phyloP scores from a whole-genome alignment of 2,113 vertebrate species.

The Zosterops hypoxanthus region DNA sequence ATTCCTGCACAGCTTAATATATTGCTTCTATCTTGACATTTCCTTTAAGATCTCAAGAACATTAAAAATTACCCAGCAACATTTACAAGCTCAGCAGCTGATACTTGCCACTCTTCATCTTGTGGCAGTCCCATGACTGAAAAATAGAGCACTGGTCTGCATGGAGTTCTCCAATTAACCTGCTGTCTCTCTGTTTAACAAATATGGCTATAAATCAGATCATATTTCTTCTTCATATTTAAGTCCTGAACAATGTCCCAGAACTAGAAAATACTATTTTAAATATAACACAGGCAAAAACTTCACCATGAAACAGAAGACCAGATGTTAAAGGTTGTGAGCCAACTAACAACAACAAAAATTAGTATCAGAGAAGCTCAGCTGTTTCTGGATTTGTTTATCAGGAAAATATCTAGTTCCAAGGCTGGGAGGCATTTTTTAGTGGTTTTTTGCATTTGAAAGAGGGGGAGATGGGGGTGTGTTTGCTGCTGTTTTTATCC shows the following conservation, averaged over 20 bases:
- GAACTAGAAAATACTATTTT: conserved; percentile 24
- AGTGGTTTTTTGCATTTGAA: neutral
- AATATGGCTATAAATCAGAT: neutral
- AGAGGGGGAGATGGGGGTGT: accelerated
- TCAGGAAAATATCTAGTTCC: conserved; percentile 3
- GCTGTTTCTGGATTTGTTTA: conserved; percentile 50
- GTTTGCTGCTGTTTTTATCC: conserved; percentile 22
- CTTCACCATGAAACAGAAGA: conserved; percentile 25
- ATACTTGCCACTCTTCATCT: neutral
- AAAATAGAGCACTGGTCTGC: neutral
- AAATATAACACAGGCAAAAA: conserved; percentile 50
- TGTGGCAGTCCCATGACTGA: neutral
- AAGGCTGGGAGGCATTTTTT: neutral
- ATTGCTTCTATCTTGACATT: neutral
- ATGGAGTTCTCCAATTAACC: neutral
- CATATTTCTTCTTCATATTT: conserved; percentile 3
- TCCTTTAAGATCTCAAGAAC: neutral
- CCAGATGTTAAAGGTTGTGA: conserved; percentile 33
- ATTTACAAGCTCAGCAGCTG: neutral
- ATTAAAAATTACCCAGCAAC: neutral
- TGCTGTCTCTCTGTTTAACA: neutral
- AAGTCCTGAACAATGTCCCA: neutral
- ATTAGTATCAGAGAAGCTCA: conserved; percentile 35
- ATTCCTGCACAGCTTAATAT: neutral
- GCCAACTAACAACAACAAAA: conserved; percentile 40